A percentile compares a stretch with the other conserved stretches of the same genome.
phyloP scores from a whole-genome alignment of 2,797 vertebrate species.

The Salmo trutta region DNA sequence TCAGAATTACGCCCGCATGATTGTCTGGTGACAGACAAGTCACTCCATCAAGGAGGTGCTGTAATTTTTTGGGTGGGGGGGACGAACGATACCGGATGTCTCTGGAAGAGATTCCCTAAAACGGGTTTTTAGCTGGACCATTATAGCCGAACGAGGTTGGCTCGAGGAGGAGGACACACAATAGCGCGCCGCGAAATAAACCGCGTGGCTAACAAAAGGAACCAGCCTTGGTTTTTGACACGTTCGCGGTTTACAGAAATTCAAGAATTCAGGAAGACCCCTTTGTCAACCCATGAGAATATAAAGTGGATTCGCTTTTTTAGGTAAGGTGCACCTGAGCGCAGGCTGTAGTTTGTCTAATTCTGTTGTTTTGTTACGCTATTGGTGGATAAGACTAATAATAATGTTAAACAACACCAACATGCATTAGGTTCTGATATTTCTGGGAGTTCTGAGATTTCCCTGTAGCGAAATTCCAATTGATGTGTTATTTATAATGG shows the following conservation, averaged over 20 bases:
- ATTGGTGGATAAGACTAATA: background rate
- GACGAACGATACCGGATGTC: background rate
- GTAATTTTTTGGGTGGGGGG: background rate
- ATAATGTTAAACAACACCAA: background rate
- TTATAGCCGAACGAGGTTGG: background rate
- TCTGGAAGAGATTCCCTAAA: too few relatives aligned
- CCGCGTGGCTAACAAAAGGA: background rate
- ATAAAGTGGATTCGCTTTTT: background rate
- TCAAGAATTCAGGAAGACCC: background rate
- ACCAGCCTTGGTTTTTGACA: background rate
- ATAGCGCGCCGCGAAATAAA: background rate
- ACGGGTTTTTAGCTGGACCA: background rate
- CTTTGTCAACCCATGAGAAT: background rate
- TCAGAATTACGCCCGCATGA: background rate
- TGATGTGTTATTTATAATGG: background rate
- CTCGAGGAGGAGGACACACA: background rate
- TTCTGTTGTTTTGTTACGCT: background rate
- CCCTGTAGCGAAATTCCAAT: background rate
- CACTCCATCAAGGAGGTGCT: background rate
- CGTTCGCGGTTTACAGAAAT: too few relatives aligned
- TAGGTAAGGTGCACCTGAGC: background rate
- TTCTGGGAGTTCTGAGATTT: background rate
- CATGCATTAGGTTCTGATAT: background rate
- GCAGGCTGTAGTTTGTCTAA: background rate
- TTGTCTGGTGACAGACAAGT: background rate